Conservation (phyloP, 2,888 invertebrate species). For the Sympetrum striolatum region DNA sequence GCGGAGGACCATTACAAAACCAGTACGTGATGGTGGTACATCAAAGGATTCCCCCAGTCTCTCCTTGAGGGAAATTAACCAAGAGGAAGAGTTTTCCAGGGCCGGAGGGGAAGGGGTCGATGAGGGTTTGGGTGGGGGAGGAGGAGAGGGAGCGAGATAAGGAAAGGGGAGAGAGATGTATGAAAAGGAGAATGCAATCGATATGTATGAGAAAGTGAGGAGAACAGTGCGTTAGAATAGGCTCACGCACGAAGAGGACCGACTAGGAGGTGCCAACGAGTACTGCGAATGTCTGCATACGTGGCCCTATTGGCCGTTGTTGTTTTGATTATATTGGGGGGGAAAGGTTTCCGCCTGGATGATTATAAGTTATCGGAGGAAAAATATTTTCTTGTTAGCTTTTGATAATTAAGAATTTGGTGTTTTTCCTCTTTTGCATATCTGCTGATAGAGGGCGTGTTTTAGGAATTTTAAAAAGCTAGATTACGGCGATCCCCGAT, state of each 20-base stretch:
- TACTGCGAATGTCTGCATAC: background rate
- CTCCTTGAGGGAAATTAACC: slow-evolving; percentile 40
- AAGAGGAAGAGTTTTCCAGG: slow-evolving; percentile 26
- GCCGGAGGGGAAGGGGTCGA: background rate
- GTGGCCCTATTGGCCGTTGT: background rate
- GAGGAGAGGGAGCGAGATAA: background rate
- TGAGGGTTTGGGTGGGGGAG: background rate
- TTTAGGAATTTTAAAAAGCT: no score
- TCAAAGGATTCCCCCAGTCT: background rate
- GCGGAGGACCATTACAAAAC: background rate
- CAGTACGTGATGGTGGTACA: background rate
- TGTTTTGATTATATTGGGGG: background rate
- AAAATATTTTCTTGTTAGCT: no score
- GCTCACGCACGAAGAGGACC: background rate
- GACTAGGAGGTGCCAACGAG: background rate
- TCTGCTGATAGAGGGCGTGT: no score
- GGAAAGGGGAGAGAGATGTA: background rate
- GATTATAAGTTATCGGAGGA: no score
- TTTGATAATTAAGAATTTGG: no score
- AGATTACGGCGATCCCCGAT: no score
- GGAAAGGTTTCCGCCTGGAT: background rate
- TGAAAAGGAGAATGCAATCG: slow-evolving; percentile 35
- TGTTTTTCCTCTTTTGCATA: no score
- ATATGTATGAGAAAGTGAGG: slow-evolving; percentile 30
- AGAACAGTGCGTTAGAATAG: background rate